phyloP scores from a whole-genome alignment of 2,113 vertebrate species.

The Cololabis saira region DNA sequence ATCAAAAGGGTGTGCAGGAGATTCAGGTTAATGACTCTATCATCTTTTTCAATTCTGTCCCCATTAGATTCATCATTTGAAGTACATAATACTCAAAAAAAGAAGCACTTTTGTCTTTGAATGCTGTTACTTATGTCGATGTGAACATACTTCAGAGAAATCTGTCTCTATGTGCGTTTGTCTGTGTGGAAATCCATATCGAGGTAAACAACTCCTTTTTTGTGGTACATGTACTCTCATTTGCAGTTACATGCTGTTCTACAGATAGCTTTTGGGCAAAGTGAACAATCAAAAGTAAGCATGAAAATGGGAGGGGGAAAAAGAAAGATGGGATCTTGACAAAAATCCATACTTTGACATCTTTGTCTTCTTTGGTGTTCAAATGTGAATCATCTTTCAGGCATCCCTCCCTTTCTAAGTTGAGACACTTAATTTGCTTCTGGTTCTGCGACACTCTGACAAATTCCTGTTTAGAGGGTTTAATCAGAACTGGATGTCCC shows the following conservation, averaged over 20 bases:
- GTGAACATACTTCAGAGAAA: not conserved
- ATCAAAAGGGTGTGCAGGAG: not conserved
- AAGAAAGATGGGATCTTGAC: too few relatives aligned
- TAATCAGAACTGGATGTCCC: constrained; percentile 66
- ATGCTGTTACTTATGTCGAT: not conserved
- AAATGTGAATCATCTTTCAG: too few relatives aligned
- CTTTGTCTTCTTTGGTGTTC: too few relatives aligned
- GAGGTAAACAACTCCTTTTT: not conserved
- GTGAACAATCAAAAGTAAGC: not conserved
- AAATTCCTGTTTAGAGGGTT: constrained; percentile 61
- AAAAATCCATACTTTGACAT: too few relatives aligned
- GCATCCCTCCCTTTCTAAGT: constrained; percentile 12
- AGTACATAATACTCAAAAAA: not conserved
- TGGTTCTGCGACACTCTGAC: constrained; percentile 66
- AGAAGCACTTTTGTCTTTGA: not conserved
- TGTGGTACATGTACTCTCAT: too few relatives aligned
- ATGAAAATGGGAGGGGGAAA: too few relatives aligned
- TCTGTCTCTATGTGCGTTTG: not conserved
- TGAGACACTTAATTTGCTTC: constrained; percentile 77
- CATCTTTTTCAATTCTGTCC: too few relatives aligned
- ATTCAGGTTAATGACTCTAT: not conserved
- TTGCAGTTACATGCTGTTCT: too few relatives aligned
- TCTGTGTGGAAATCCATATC: not conserved
- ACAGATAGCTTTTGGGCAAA: not conserved
- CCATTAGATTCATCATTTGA: not conserved